phyloP scores from a whole-genome alignment of 2,888 invertebrate genomes.

The Microplitis manilae region DNA sequence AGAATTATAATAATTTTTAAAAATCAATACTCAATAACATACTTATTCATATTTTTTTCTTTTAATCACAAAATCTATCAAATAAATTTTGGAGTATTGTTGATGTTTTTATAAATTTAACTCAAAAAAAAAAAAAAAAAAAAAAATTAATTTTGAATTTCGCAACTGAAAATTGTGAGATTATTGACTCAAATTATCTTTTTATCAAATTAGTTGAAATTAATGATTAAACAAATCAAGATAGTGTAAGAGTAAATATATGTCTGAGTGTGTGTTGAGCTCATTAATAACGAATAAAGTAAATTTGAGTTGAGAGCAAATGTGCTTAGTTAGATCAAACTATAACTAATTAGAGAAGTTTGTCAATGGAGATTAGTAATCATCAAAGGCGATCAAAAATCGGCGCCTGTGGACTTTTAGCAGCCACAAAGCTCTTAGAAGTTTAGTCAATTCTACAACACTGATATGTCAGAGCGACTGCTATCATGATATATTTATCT shows the following conservation, averaged over 20 bases:
- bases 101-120: too few species aligned
- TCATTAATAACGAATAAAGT: neutral
- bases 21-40: too few species aligned
- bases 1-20: too few species aligned
- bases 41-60: too few species aligned
- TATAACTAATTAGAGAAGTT: conserved; percentile 10
- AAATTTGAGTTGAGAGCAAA: neutral
- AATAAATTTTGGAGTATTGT: too few species aligned
- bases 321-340: neutral
- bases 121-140: too few species aligned
- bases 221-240: too few species aligned
- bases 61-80: too few species aligned
- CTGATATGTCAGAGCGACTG: neutral
- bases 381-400: conserved; percentile 17
- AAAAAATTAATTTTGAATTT: too few species aligned
- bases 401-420: conserved; percentile 24
- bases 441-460: neutral
- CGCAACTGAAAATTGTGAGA: too few species aligned
- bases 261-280: neutral
- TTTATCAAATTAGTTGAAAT: too few species aligned
- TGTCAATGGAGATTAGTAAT: neutral
- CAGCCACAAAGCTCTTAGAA: neutral
- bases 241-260: neutral
- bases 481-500: neutral
- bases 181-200: too few species aligned